These are phyloP conservation scores for Rhinoptilus africanus DNA, from an alignment of 2,113 vertebrate genomes.

Conservation along the genomic window DNA sequence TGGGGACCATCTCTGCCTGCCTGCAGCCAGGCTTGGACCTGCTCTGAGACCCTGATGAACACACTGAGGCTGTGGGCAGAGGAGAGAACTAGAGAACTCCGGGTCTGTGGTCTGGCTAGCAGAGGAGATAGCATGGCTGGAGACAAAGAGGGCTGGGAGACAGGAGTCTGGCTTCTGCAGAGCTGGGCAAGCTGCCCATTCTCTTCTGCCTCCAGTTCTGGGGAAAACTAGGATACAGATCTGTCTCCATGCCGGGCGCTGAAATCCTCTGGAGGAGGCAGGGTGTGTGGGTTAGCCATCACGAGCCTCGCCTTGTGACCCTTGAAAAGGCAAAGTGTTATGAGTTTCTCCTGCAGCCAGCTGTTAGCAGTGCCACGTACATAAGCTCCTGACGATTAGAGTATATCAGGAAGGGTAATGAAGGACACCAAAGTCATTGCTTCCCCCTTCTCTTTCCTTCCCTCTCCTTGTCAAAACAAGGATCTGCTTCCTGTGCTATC, in stretches of 20 bases:
- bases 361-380: rapidly evolving
- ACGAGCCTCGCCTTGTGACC: neutral
- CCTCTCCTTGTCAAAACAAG: neutral
- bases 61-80: neutral
- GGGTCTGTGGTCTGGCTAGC: neutral
- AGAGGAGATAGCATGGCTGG: neutral
- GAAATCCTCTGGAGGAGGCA: neutral
- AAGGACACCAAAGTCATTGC: neutral
- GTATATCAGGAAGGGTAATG: neutral
- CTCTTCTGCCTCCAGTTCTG: neutral
- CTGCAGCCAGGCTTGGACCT: neutral
- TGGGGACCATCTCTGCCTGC: neutral
- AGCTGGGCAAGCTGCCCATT: slow-evolving; percentile 13
- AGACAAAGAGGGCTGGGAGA: neutral
- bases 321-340: neutral
- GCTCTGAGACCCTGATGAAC: neutral
- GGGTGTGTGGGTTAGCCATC: neutral
- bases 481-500: neutral
- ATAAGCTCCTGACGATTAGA: neutral
- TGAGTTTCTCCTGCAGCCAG: neutral
- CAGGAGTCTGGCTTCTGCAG: neutral
- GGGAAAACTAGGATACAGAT: neutral
- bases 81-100: neutral
- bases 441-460: neutral
- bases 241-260: neutral